Percentiles rank a stretch among this genome's conserved stretches.
Conservation (phyloP, 2,113 vertebrate species). For the Petaurus breviceps region DNA sequence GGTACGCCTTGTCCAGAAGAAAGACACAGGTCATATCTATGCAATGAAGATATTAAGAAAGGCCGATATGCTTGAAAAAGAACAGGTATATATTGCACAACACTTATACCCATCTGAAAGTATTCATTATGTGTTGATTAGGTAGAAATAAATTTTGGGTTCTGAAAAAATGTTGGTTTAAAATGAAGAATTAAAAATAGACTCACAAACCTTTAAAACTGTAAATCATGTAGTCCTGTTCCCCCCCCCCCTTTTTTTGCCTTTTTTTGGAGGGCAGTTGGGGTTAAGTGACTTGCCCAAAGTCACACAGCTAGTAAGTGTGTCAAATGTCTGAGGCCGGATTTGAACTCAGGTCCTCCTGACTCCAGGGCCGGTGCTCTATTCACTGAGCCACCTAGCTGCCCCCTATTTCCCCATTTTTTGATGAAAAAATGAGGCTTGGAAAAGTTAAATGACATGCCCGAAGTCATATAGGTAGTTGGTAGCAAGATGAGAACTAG, state of each 20-base stretch:
- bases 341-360: no score
- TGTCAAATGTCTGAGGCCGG: no score
- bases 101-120: not conserved
- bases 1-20: conserved; percentile 99
- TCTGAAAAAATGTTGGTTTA: not conserved
- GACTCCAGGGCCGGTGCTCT: no score
- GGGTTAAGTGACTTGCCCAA: no score
- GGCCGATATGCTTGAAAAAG: conserved; percentile 99
- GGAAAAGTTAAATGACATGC: not conserved
- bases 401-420: not conserved
- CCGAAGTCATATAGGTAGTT: not conserved
- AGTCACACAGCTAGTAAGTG: no score
- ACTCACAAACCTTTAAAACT: not conserved
- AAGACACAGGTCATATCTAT: conserved; percentile 98
- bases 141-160: not conserved
- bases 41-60: conserved; percentile 99
- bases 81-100: conserved; percentile 88
- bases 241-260: no score
- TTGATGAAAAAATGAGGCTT: not conserved
- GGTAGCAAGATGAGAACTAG: not conserved
- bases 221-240: not conserved
- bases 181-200: not conserved
- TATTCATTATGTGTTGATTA: not conserved
- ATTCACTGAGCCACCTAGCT: not conserved
- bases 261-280: no score